Percentiles rank a stretch among this genome's conserved stretches.
Conservation (phyloP, 1,140 invertebrate species). For the Chionoecetes opilio region DNA sequence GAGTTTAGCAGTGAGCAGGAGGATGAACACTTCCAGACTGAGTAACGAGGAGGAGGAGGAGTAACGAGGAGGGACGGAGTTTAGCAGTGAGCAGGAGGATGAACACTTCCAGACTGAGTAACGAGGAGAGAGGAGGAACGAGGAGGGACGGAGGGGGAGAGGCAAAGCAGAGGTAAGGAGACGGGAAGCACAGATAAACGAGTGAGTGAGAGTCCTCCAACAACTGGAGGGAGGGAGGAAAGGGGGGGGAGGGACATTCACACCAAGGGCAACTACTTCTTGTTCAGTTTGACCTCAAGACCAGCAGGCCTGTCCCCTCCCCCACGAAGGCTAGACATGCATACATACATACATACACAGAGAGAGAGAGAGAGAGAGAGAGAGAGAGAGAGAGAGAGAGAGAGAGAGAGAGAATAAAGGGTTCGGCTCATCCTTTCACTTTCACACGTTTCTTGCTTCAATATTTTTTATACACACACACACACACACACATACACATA, state of each 20-base stretch:
- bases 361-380: slow-evolving; percentile 8
- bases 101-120: background rate
- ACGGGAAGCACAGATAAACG: background rate
- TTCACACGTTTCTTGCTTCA: background rate
- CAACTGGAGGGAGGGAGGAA: background rate
- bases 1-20: too few species aligned
- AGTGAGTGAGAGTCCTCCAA: too few species aligned
- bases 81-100: too few species aligned
- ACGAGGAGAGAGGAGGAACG: background rate
- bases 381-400: background rate
- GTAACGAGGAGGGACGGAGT: background rate
- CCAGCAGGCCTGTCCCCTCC: background rate
- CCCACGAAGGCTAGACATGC: background rate
- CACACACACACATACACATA: too few species aligned
- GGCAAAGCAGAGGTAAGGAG: background rate
- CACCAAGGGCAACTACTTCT: slow-evolving; percentile 1
- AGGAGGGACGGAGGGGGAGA: background rate
- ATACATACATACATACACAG: too few species aligned
- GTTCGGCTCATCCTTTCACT: too few species aligned
- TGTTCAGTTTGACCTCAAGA: background rate
- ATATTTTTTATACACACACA: background rate
- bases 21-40: background rate
- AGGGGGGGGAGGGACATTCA: background rate
- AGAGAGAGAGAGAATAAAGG: background rate
- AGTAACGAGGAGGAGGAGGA: background rate